phyloP scores from a whole-genome alignment of 2,888 invertebrate species.

The Saturnia pavonia region DNA sequence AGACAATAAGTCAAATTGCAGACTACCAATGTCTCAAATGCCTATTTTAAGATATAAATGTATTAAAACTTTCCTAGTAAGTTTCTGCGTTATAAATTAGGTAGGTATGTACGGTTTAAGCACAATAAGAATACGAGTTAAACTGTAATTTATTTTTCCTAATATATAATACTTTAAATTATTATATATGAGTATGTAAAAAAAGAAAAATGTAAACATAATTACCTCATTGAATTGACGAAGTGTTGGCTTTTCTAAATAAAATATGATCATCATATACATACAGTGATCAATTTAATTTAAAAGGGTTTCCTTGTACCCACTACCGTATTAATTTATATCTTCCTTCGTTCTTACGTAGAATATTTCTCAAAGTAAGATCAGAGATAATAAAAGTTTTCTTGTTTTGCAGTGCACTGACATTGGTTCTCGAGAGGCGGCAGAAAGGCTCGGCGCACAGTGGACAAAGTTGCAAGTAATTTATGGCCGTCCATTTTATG shows the following conservation, averaged over 20 bases:
- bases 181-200: neutral
- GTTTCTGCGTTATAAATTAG: neutral
- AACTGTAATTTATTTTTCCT: neutral
- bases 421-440: conserved; percentile 29
- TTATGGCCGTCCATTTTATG: conserved; percentile 68
- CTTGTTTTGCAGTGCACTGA: conserved; percentile 47
- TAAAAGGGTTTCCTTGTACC: conserved; percentile 48
- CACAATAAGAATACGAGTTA: neutral
- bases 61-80: neutral
- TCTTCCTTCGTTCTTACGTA: conserved; percentile 33
- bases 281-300: conserved; percentile 24
- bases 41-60: neutral
- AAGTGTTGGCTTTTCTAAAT: conserved; percentile 2
- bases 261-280: neutral
- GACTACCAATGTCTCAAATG: too few species aligned
- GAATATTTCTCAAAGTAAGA: conserved; percentile 26
- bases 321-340: conserved; percentile 32
- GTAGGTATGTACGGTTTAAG: neutral
- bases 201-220: neutral
- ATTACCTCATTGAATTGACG: neutral
- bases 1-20: too few species aligned
- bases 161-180: neutral
- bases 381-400: conserved; percentile 42
- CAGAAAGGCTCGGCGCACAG: conserved; percentile 47
- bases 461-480: conserved; percentile 75